These are phyloP conservation scores for Eira barbara DNA, from an alignment of 2,113 vertebrate genomes.

Conservation along the genomic window DNA sequence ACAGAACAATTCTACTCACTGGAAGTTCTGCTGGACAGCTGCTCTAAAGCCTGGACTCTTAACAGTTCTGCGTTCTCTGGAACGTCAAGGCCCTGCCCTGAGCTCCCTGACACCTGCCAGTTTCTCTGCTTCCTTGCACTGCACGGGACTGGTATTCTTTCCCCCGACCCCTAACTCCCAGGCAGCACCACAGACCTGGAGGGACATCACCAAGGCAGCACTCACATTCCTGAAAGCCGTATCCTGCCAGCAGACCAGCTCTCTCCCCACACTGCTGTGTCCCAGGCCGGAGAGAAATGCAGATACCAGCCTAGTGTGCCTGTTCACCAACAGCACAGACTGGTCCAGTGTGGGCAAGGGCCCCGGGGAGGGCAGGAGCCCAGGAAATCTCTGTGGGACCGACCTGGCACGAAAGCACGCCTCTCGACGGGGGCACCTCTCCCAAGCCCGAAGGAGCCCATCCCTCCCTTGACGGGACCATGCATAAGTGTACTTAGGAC, in stretches of 20 bases:
- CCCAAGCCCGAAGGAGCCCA: too few species aligned
- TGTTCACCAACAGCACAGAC: not conserved
- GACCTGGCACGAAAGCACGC: not conserved
- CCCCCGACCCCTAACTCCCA: not conserved
- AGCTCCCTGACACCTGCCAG: fast-evolving
- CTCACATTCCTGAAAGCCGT: not conserved
- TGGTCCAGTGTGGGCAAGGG: not conserved
- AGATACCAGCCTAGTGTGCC: not conserved
- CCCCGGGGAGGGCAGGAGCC: not conserved
- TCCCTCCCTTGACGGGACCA: not conserved
- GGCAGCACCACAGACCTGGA: not conserved
- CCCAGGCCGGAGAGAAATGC: not conserved
- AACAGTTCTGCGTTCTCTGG: not conserved
- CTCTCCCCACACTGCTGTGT: not conserved
- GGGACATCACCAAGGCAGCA: not conserved
- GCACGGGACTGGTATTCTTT: not conserved
- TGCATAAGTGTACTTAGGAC: not conserved
- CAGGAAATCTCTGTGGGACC: not conserved
- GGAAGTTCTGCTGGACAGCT: not conserved
- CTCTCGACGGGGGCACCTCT: not conserved
- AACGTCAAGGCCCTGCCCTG: not conserved
- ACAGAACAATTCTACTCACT: not conserved
- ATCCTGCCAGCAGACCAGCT: not conserved
- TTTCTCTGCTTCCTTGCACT: fast-evolving
- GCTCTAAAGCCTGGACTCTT: not conserved